Conservation (phyloP, 2,888 invertebrate species). For the Myathropa florea region DNA sequence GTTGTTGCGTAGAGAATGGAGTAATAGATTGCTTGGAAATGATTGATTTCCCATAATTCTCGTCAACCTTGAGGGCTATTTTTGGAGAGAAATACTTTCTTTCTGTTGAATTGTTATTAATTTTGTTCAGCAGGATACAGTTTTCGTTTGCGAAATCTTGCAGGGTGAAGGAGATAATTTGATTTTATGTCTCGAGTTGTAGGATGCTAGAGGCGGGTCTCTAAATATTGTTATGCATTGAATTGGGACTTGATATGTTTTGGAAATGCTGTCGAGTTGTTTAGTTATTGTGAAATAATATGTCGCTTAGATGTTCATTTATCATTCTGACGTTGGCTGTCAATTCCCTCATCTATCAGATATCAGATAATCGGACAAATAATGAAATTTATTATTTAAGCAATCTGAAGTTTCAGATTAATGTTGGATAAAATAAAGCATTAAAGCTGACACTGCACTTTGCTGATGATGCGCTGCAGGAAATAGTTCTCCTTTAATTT, state of each 20-base stretch:
- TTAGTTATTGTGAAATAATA: background rate
- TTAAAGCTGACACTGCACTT: too few species aligned
- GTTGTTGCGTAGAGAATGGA: background rate
- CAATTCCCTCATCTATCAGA: background rate
- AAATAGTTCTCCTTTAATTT: too few species aligned
- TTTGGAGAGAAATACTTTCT: background rate
- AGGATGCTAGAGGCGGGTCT: background rate
- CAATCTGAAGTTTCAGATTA: too few species aligned
- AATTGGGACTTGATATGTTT: background rate
- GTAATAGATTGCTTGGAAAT: background rate
- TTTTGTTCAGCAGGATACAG: background rate
- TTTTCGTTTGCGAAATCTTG: background rate
- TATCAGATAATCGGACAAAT: background rate
- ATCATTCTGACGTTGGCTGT: background rate
- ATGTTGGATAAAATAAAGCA: too few species aligned
- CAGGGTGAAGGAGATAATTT: background rate
- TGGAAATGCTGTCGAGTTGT: background rate
- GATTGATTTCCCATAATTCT: background rate
- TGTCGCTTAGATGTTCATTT: background rate
- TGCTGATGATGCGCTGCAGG: too few species aligned
- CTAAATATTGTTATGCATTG: background rate
- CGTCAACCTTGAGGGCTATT: background rate
- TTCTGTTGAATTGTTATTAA: background rate
- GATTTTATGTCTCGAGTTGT: too few species aligned
- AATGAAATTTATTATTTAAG: background rate